Conservation (phyloP, 1,140 invertebrate species). For the Heliconius melpomene region DNA sequence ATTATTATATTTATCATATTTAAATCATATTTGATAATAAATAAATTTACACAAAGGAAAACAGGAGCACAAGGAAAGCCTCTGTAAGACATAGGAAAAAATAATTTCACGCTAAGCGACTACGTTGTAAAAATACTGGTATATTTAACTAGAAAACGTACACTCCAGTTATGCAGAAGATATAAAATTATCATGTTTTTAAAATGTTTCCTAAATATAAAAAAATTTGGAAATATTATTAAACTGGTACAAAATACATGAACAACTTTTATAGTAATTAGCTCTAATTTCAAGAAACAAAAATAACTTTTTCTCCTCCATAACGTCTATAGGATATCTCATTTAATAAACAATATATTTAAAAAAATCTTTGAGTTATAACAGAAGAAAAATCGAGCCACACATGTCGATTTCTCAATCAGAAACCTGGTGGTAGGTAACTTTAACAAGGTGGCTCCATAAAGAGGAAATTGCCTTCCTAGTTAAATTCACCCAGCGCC, state of each 20-base stretch:
- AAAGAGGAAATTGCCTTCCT: slow-evolving; percentile 76
- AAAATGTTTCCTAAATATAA: not conserved
- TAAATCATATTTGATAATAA: too few relatives aligned
- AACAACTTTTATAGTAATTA: not conserved
- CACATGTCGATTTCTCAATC: slow-evolving; percentile 28
- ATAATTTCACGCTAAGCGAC: slow-evolving; percentile 1
- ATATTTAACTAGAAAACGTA: not conserved
- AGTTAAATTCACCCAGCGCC: slow-evolving; percentile 68
- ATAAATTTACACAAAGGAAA: slow-evolving; percentile 4
- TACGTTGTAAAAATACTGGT: not conserved
- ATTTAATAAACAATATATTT: too few relatives aligned
- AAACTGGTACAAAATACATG: not conserved
- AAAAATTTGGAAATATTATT: too few relatives aligned
- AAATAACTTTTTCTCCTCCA: too few relatives aligned
- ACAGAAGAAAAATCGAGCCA: not conserved
- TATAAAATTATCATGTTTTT: not conserved
- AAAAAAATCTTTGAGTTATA: not conserved
- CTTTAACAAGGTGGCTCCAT: slow-evolving; percentile 59
- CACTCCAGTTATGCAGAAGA: not conserved
- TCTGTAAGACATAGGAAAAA: not conserved
- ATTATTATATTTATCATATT: too few relatives aligned
- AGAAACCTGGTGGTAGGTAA: slow-evolving; percentile 46
- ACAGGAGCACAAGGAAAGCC: not conserved
- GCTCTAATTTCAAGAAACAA: not conserved
- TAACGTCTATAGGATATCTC: too few relatives aligned